Evolutionary conservation across 2,888 invertebrate species (phyloP).

Genomic region (Eupithecia insigniata): DNA sequence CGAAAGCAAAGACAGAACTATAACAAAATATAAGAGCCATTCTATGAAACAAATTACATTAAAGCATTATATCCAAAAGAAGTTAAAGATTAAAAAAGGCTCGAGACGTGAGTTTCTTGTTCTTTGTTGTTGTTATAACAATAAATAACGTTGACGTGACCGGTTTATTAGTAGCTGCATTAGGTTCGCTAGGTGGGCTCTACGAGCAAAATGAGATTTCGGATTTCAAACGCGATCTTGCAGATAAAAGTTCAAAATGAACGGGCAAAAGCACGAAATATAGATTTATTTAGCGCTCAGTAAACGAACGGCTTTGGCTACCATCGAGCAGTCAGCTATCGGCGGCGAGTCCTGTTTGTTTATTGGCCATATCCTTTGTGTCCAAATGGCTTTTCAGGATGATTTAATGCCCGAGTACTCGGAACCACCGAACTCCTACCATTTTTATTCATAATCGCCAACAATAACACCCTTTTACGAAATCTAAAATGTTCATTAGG

Average conservation of each 20-base stretch:
- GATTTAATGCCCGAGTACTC: slow-evolving; percentile 68
- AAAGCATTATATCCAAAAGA: slow-evolving; percentile 48
- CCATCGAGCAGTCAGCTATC: slow-evolving; percentile 57
- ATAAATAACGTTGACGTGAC: slow-evolving; percentile 82
- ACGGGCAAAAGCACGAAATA: slow-evolving; percentile 57
- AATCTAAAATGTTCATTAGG: slow-evolving; percentile 56
- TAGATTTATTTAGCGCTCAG: slow-evolving; percentile 63
- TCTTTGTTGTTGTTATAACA: slow-evolving; percentile 74
- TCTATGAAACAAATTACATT: slow-evolving; percentile 26
- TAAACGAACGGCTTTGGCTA: slow-evolving; percentile 55
- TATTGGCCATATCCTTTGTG: slow-evolving; percentile 78
- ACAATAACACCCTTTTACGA: slow-evolving; percentile 56
- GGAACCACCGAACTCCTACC: slow-evolving; percentile 56
- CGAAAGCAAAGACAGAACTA: not conserved
- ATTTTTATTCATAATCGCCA: slow-evolving; percentile 64
- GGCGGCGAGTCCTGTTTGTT: slow-evolving; percentile 69
- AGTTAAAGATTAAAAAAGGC: slow-evolving; percentile 64
- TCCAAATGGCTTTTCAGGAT: slow-evolving; percentile 70
- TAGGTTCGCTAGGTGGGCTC: slow-evolving; percentile 63
- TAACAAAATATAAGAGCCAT: slow-evolving; percentile 7
- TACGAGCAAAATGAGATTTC: slow-evolving; percentile 62
- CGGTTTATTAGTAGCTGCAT: slow-evolving; percentile 78
- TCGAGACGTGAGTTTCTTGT: slow-evolving; percentile 65
- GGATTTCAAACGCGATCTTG: slow-evolving; percentile 60
- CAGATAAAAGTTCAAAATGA: slow-evolving; percentile 60